A percentile compares a stretch with the other conserved stretches of the same genome.
phyloP scores from a whole-genome alignment of 2,888 invertebrate genomes.

The Agrotis segetum region DNA sequence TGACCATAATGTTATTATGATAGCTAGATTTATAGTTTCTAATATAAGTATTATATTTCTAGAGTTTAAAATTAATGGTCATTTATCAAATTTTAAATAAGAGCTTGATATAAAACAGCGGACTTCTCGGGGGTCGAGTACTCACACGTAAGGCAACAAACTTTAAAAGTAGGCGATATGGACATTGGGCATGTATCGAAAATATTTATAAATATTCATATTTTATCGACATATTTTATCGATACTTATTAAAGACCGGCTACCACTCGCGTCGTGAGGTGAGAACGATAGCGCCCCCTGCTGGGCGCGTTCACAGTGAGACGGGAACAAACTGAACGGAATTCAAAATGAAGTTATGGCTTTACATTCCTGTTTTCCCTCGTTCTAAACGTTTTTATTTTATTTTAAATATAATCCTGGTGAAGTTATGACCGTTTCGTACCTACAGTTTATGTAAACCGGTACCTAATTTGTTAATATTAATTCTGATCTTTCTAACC shows the following conservation, averaged over 20 bases:
- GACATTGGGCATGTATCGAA: slow-evolving; percentile 82
- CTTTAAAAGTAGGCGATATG: slow-evolving; percentile 66
- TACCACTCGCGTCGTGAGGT: slow-evolving; percentile 91
- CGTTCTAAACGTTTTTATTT: slow-evolving; percentile 82
- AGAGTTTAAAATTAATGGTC: slow-evolving; percentile 50
- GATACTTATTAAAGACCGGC: slow-evolving; percentile 90
- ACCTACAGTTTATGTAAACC: slow-evolving; percentile 69
- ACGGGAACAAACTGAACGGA: slow-evolving; percentile 88
- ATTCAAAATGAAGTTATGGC: slow-evolving; percentile 90
- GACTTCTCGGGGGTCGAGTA: slow-evolving; percentile 46
- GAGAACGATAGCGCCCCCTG: slow-evolving; percentile 90
- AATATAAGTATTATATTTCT: slow-evolving; percentile 64
- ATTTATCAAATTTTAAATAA: slow-evolving; percentile 64
- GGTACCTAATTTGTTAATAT: slow-evolving; percentile 68
- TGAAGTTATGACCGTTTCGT: slow-evolving; percentile 77
- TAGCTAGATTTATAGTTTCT: slow-evolving; percentile 70
- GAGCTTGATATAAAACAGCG: slow-evolving; percentile 39
- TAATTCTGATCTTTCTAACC: slow-evolving; percentile 65
- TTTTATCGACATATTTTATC: slow-evolving; percentile 90
- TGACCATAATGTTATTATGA: slow-evolving; percentile 75
- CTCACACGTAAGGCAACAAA: slow-evolving; percentile 45
- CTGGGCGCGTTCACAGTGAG: slow-evolving; percentile 86
- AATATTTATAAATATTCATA: slow-evolving; percentile 91
- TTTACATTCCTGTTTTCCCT: slow-evolving; percentile 82
- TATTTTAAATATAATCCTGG: slow-evolving; percentile 82